These are phyloP conservation scores for Notarius lentiginosus DNA, from an alignment of 2,113 vertebrate species.

Conservation along the genomic window DNA sequence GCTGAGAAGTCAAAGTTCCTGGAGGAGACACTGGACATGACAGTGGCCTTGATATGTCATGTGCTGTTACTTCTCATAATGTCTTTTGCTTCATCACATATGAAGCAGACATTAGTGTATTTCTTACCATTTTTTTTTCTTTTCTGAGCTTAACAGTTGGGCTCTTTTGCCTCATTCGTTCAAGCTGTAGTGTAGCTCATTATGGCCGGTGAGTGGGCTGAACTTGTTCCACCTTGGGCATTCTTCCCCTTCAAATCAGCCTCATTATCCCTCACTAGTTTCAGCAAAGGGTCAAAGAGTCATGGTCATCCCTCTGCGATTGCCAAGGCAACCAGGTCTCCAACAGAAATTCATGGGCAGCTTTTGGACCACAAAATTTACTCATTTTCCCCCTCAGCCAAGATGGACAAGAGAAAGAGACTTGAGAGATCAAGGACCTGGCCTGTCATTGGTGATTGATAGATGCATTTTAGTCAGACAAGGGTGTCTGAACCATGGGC, in stretches of 20 bases:
- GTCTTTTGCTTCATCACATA: conserved; percentile 60
- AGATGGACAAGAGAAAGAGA: conserved; percentile 30
- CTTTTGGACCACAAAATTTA: conserved; percentile 35
- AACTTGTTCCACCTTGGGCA: conserved; percentile 32
- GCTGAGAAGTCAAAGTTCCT: conserved; percentile 62
- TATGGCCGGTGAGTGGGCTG: conserved; percentile 21
- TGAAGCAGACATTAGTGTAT: conserved; percentile 24
- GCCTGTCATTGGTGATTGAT: conserved; percentile 60
- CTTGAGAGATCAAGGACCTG: conserved; percentile 30
- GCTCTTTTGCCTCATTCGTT: conserved; percentile 1
- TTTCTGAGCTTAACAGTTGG: not conserved
- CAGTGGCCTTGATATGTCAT: conserved; percentile 76
- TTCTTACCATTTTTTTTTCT: not conserved
- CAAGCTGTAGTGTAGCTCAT: conserved; percentile 20
- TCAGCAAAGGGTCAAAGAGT: conserved; percentile 63
- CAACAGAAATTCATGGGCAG: conserved; percentile 39
- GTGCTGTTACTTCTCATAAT: conserved; percentile 67
- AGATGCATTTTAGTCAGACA: conserved; percentile 48
- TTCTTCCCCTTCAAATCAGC: conserved; percentile 54
- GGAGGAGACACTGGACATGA: conserved; percentile 60
- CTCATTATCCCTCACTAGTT: conserved; percentile 71
- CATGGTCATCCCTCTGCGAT: conserved; percentile 59
- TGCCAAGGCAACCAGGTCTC: conserved; percentile 60
- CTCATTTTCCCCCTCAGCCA: conserved; percentile 45
- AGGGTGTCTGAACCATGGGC: conserved; percentile 44